Conservation (phyloP, 2,113 vertebrate species). For the Capreolus pygargus region DNA sequence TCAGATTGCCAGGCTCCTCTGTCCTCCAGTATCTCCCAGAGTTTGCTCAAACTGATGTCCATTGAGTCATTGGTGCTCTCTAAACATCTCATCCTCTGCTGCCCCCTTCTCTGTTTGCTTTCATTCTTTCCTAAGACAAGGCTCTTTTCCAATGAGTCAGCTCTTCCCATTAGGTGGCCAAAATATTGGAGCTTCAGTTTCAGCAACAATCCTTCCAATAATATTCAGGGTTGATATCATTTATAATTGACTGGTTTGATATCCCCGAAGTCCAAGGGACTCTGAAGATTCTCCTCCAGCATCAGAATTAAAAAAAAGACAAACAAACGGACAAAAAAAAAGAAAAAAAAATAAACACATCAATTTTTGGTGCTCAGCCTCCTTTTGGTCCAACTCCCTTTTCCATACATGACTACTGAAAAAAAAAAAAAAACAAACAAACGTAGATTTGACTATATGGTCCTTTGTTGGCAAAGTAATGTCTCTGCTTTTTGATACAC, state of each 20-base stretch:
- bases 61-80: not conserved
- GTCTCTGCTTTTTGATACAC: not conserved
- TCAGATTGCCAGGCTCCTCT: not conserved
- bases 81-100: not conserved
- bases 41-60: not conserved
- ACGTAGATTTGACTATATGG: not conserved
- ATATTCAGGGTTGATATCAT: not conserved
- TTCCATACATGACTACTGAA: not conserved
- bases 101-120: not conserved
- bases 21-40: not conserved
- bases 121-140: not conserved
- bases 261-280: not conserved
- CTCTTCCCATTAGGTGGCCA: not conserved
- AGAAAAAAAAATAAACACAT: too few relatives aligned
- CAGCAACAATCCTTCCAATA: not conserved
- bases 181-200: not conserved
- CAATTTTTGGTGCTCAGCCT: not conserved
- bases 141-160: not conserved
- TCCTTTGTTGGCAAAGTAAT: not conserved
- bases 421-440: not conserved
- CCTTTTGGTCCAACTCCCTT: not conserved
- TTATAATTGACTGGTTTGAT: not conserved
- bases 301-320: not conserved
- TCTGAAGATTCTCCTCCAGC: not conserved
- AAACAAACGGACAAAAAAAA: too few relatives aligned